Conservation (phyloP, 1,140 invertebrate genomes). For the Orussus abietinus region DNA sequence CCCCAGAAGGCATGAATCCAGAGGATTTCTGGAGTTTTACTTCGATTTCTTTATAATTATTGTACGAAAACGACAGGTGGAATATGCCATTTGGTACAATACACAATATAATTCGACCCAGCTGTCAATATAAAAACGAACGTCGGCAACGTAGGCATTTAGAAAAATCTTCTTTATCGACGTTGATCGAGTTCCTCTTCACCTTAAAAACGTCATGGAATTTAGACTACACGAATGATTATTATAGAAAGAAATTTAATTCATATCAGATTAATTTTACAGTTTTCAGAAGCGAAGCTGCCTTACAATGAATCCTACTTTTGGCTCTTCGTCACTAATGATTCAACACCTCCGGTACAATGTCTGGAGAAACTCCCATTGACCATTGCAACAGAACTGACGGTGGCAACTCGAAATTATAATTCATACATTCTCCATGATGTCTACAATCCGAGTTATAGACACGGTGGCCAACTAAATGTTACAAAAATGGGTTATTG, state of each 20-base stretch:
- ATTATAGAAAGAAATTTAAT: neutral
- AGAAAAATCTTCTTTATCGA: no score
- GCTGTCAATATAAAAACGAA: no score
- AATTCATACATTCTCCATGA: slow-evolving; percentile 30
- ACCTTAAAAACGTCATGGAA: no score
- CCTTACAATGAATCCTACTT: slow-evolving; percentile 35
- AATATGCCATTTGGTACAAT: no score
- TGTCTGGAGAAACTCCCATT: slow-evolving; percentile 25
- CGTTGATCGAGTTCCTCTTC: no score
- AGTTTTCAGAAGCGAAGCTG: slow-evolving; percentile 22
- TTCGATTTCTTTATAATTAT: no score
- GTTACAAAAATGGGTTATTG: slow-evolving; percentile 51
- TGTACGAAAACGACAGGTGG: no score
- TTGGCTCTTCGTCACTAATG: slow-evolving; percentile 27
- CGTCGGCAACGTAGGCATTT: no score
- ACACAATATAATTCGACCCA: no score
- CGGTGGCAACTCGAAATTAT: slow-evolving; percentile 18
- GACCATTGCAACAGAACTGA: slow-evolving; percentile 32
- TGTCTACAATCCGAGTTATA: slow-evolving; percentile 50
- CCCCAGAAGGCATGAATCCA: no score
- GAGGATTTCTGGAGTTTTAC: no score
- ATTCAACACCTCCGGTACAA: slow-evolving; percentile 12
- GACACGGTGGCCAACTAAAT: slow-evolving; percentile 53
- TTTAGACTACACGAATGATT: no score
- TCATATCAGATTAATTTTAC: neutral